A percentile compares a stretch with the other conserved stretches of the same genome.
phyloP scores from a whole-genome alignment of 1,140 invertebrate species.

The Drosophila dunni region DNA sequence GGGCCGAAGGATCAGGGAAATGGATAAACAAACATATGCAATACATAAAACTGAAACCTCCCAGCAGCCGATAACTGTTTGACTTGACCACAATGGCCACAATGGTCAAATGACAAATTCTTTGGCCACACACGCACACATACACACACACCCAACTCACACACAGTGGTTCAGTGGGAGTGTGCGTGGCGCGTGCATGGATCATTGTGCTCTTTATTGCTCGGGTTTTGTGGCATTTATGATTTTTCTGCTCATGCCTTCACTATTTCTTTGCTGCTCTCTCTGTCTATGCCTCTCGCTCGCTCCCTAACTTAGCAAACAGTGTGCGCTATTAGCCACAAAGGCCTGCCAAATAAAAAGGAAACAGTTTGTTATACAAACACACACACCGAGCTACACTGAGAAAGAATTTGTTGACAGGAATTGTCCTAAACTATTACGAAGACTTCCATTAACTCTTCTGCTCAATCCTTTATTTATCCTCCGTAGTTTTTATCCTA shows the following conservation, averaged over 20 bases:
- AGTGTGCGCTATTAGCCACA: slow-evolving; percentile 67
- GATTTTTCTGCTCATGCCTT: slow-evolving; percentile 39
- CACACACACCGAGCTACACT: slow-evolving; percentile 6
- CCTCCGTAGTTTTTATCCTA: no score
- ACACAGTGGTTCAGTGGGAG: not conserved
- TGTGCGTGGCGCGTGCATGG: slow-evolving; percentile 25
- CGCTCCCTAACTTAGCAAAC: slow-evolving; percentile 39
- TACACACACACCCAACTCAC: slow-evolving; percentile 12
- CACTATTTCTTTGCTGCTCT: not conserved
- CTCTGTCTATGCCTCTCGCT: slow-evolving; percentile 32
- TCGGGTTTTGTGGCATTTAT: slow-evolving; percentile 52
- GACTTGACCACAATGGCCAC: slow-evolving; percentile 31
- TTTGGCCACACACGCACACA: not conserved
- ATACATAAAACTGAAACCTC: slow-evolving; percentile 27
- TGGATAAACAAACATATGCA: slow-evolving; percentile 31
- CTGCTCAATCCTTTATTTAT: no score
- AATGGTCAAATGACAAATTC: slow-evolving; percentile 41
- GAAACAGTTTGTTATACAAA: slow-evolving; percentile 61
- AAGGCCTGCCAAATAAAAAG: slow-evolving; percentile 72
- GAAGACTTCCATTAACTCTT: no score
- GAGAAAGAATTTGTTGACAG: no score
- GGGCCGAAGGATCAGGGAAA: slow-evolving; percentile 17
- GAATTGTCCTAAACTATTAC: no score
- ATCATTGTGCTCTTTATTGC: slow-evolving; percentile 59
- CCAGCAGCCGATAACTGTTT: slow-evolving; percentile 34